Percentiles rank a stretch among this genome's conserved stretches.
Conservation (phyloP, 2,113 vertebrate species). For the Megaceryle torquata region DNA sequence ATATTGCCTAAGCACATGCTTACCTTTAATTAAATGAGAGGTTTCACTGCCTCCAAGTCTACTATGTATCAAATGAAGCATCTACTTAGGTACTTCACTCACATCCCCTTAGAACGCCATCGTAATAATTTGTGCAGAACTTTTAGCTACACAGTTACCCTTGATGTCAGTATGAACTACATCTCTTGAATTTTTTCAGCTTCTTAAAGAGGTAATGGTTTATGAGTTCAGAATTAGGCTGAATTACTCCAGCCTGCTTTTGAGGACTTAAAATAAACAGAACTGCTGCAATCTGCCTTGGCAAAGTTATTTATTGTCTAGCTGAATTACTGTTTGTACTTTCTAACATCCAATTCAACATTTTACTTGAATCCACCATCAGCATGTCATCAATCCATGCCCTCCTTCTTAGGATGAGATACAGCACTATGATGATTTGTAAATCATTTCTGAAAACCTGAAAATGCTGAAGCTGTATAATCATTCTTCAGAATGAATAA, state of each 20-base stretch:
- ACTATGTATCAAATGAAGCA: background rate
- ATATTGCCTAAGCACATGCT: background rate
- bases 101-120: background rate
- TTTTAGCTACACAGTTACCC: background rate
- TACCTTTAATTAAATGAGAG: background rate
- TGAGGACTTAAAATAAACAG: background rate
- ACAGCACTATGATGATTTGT: background rate
- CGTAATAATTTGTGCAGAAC: background rate
- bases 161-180: background rate
- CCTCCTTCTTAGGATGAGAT: background rate
- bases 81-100: background rate
- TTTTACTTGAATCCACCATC: background rate
- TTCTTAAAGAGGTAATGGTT: background rate
- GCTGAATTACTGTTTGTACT: background rate
- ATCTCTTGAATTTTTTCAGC: background rate
- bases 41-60: background rate
- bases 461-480: background rate
- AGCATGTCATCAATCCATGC: background rate
- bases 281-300: background rate
- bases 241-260: constrained; percentile 4
- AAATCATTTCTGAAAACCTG: background rate
- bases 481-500: background rate
- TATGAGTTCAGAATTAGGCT: background rate
- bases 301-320: background rate
- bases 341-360: constrained; percentile 4